Evolutionary conservation across 2,888 invertebrate species (phyloP).

Genomic region (Baronia brevicornis): DNA sequence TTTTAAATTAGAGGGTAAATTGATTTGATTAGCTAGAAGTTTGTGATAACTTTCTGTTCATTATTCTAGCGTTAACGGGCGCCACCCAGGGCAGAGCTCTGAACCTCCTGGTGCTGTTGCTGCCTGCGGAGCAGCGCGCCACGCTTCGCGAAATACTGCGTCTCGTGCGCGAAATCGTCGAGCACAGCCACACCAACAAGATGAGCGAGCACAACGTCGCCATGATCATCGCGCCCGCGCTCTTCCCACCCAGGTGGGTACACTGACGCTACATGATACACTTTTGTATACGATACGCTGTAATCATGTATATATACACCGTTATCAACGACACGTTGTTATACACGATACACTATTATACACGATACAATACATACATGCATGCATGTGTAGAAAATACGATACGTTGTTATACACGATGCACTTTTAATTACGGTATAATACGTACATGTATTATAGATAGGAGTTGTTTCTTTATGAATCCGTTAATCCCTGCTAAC

Average conservation of each 20-base stretch:
- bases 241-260: slow-evolving; percentile 84
- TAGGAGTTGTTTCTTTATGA: too few relatives aligned
- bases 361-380: neutral
- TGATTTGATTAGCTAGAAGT: too few relatives aligned
- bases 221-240: slow-evolving; percentile 96
- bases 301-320: too few relatives aligned
- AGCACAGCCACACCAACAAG: slow-evolving; percentile 83
- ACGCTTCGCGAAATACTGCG: slow-evolving; percentile 85
- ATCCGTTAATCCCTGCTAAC: too few relatives aligned
- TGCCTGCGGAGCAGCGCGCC: slow-evolving; percentile 90
- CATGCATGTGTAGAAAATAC: neutral
- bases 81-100: slow-evolving; percentile 79
- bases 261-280: too few relatives aligned
- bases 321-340: neutral
- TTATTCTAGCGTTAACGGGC: slow-evolving; percentile 74
- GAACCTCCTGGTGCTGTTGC: slow-evolving; percentile 85
- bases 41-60: too few relatives aligned
- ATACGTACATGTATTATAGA: too few relatives aligned
- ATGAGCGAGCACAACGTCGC: slow-evolving; percentile 95
- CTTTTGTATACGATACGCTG: too few relatives aligned
- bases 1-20: too few relatives aligned
- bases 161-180: slow-evolving; percentile 85
- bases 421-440: too few relatives aligned
- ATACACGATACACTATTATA: neutral
- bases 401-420: too few relatives aligned